Conservation (phyloP, 2,888 invertebrate species). For the Drosophila merina region DNA sequence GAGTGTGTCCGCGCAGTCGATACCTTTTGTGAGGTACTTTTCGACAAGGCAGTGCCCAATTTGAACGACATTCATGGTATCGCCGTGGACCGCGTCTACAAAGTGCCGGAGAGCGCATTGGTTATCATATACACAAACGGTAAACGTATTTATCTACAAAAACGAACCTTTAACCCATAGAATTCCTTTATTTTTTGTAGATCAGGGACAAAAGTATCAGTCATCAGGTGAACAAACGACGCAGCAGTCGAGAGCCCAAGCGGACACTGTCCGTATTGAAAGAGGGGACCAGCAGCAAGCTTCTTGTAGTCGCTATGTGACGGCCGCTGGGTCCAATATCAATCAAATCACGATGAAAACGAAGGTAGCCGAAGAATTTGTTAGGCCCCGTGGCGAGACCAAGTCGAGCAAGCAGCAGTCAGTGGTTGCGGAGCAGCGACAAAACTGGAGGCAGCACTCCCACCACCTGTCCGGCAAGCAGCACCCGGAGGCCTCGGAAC, state of each 20-base stretch:
- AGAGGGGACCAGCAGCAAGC: conserved; percentile 1
- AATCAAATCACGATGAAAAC: conserved; percentile 57
- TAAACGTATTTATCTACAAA: conserved; percentile 26
- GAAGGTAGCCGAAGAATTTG: conserved; percentile 46
- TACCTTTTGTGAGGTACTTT: conserved; percentile 90
- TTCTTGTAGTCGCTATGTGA: conserved; percentile 41
- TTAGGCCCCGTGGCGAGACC: conserved; percentile 18
- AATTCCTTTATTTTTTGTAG: not conserved
- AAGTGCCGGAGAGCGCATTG: conserved; percentile 84
- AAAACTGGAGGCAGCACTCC: conserved; percentile 20
- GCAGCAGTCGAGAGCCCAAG: not conserved
- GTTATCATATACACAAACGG: conserved; percentile 69
- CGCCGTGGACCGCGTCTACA: conserved; percentile 81
- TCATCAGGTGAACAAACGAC: not conserved
- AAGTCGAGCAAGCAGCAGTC: not conserved
- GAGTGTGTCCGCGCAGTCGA: conserved; percentile 85
- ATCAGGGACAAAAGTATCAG: conserved; percentile 5
- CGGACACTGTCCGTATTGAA: not conserved
- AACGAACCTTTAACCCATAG: not conserved
- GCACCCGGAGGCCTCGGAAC: not conserved
- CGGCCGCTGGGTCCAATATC: conserved; percentile 32
- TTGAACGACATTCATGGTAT: conserved; percentile 83
- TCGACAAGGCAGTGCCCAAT: conserved; percentile 90
- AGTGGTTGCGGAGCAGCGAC: not conserved
- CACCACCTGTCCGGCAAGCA: not conserved